phyloP scores from a whole-genome alignment of 2,113 vertebrate species.

The Prietella phreatophila region DNA sequence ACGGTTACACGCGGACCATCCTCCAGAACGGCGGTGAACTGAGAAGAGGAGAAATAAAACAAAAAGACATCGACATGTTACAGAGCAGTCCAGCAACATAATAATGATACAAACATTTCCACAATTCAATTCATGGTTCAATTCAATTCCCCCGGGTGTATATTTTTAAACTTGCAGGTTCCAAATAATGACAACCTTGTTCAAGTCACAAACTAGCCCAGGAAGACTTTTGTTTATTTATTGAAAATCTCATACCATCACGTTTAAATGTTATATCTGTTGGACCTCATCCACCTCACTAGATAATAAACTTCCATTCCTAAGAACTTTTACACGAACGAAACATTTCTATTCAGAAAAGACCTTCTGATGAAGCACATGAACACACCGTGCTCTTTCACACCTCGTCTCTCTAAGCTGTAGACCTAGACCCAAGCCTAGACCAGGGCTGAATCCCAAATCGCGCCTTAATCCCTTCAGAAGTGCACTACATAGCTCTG shows the following conservation, averaged over 20 bases:
- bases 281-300: background rate
- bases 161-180: background rate
- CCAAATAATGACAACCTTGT: background rate
- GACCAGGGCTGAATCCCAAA: background rate
- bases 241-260: background rate
- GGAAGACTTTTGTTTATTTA: background rate
- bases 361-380: background rate
- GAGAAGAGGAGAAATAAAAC: conserved; percentile 49
- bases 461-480: background rate
- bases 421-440: background rate
- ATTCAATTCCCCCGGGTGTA: background rate
- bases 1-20: conserved; percentile 81
- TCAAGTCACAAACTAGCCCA: background rate
- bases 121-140: background rate
- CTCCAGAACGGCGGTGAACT: conserved; percentile 79
- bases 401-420: background rate
- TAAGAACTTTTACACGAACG: background rate
- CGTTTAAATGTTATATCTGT: too few species aligned
- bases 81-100: background rate
- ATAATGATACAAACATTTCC: background rate
- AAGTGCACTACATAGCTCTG: background rate
- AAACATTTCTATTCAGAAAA: background rate
- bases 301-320: background rate
- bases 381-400: background rate
- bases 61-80: background rate